These are phyloP conservation scores for Ichneumoninae sp. DNA, from an alignment of 2,888 invertebrate genomes.

Conservation along the genomic window DNA sequence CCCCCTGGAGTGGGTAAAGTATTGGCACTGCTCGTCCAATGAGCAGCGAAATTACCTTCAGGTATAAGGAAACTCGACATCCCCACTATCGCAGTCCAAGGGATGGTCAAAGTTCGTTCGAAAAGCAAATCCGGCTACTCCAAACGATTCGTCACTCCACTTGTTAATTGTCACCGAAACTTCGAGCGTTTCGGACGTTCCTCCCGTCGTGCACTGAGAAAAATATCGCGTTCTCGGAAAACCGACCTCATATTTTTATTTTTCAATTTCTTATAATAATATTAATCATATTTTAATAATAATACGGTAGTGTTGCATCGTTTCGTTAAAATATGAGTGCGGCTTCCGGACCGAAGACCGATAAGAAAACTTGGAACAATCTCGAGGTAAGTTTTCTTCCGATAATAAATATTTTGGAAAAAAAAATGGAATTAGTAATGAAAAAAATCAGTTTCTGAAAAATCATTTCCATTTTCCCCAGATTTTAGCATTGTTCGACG, in stretches of 20 bases:
- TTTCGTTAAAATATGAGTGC: neutral
- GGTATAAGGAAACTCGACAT: constrained; percentile 40
- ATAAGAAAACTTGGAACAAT: constrained; percentile 6
- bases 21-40: constrained; percentile 11
- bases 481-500: constrained; percentile 55
- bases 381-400: constrained; percentile 37
- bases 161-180: constrained; percentile 36
- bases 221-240: neutral
- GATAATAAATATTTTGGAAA: neutral
- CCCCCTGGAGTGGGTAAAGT: constrained; percentile 6
- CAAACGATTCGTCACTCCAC: constrained; percentile 43
- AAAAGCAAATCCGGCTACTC: constrained; percentile 3
- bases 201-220: neutral
- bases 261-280: neutral
- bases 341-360: neutral
- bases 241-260: neutral
- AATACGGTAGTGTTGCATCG: neutral
- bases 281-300: neutral
- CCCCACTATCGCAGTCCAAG: constrained; percentile 41
- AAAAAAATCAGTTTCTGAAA: neutral
- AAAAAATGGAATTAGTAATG: too few relatives aligned
- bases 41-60: constrained; percentile 10
- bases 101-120: constrained; percentile 58
- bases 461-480: constrained; percentile 16
- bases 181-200: neutral